Conservation (phyloP, 1,140 invertebrate species). For the Euborellia annulipes region DNA sequence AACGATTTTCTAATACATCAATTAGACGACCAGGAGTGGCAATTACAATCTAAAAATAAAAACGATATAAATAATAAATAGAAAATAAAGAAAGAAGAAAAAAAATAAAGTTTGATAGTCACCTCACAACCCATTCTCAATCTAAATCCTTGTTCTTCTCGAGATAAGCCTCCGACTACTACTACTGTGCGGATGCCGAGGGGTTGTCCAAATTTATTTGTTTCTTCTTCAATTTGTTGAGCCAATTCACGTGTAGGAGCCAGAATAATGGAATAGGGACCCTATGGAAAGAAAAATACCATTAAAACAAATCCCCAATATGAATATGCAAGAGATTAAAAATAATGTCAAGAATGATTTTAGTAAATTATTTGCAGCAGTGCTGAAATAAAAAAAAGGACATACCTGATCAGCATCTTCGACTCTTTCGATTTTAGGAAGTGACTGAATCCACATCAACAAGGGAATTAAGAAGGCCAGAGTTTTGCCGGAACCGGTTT, state of each 20-base stretch:
- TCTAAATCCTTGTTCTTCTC: slow-evolving; percentile 97
- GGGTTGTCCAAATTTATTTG: slow-evolving; percentile 90
- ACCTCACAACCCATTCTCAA: slow-evolving; percentile 91
- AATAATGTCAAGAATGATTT: not conserved
- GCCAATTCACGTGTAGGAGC: slow-evolving; percentile 98
- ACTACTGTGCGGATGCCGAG: slow-evolving; percentile 93
- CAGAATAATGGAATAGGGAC: slow-evolving; percentile 98
- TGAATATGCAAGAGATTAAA: not conserved
- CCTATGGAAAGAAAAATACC: slow-evolving; percentile 29
- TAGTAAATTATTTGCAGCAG: not conserved
- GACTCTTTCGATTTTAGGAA: slow-evolving; percentile 86
- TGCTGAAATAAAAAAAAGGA: not conserved
- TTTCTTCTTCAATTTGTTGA: slow-evolving; percentile 99
- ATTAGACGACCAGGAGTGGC: slow-evolving; percentile 98
- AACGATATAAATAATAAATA: slow-evolving; percentile 2
- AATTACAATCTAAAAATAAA: slow-evolving; percentile 78
- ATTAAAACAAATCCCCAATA: too few relatives aligned
- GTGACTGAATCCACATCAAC: slow-evolving; percentile 92
- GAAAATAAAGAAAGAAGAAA: slow-evolving; percentile 1
- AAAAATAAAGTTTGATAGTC: slow-evolving; percentile 14
- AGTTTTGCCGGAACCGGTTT: slow-evolving; percentile 97
- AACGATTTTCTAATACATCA: slow-evolving; percentile 96
- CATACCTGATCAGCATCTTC: slow-evolving; percentile 71
- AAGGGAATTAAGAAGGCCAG: slow-evolving; percentile 95
- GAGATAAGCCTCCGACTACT: slow-evolving; percentile 91